Conservation (phyloP, 2,797 vertebrate genomes). For the Halcyon smyrnensis region DNA sequence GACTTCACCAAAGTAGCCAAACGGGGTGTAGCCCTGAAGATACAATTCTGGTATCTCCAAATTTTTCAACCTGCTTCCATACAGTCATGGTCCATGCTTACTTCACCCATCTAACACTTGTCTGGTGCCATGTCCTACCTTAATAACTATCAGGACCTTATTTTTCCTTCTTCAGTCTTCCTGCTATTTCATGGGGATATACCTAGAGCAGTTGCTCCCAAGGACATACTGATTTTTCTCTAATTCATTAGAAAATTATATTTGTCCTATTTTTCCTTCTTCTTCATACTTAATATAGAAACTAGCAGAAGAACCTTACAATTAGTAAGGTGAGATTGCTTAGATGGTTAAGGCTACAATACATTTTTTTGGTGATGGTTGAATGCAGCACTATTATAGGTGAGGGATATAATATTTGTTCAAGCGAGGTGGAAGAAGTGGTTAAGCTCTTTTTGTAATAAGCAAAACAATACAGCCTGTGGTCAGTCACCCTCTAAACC, state of each 20-base stretch:
- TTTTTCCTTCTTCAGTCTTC: neutral
- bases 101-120: neutral
- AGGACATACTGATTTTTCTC: slow-evolving; percentile 17
- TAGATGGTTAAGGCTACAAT: neutral
- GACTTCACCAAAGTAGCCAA: neutral
- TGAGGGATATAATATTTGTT: neutral
- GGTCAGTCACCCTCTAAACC: neutral
- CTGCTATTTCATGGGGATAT: neutral
- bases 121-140: neutral
- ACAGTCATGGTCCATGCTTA: neutral
- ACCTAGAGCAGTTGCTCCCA: neutral
- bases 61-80: neutral
- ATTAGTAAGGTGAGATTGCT: neutral
- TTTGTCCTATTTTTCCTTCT: slow-evolving; percentile 32
- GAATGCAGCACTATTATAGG: neutral
- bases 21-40: neutral
- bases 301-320: neutral
- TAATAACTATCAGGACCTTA: neutral
- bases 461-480: neutral
- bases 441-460: neutral
- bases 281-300: slow-evolving; percentile 30
- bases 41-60: neutral
- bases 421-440: neutral
- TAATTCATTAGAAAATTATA: slow-evolving; percentile 9
- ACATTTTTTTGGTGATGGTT: neutral